Percentiles rank a stretch among this genome's conserved stretches.
These are phyloP conservation scores for Diarsia rubi DNA, from an alignment of 2,888 invertebrate species.

Conservation along the genomic window DNA sequence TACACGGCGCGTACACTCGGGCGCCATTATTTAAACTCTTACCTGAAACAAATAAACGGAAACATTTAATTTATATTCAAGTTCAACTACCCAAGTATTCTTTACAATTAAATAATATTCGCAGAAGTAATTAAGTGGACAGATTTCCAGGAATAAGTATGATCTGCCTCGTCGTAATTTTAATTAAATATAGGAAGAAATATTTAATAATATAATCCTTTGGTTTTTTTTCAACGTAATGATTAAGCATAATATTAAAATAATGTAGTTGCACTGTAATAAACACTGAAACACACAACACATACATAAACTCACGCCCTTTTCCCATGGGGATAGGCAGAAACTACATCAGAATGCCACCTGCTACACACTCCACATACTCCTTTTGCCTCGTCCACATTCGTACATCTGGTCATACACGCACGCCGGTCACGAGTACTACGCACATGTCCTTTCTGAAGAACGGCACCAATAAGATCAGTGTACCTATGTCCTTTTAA, in stretches of 20 bases:
- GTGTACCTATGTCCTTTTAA: too few species aligned
- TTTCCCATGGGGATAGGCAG: too few species aligned
- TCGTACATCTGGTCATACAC: too few species aligned
- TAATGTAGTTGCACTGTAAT: too few species aligned
- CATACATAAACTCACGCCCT: too few species aligned
- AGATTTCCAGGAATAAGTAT: slow-evolving; percentile 10
- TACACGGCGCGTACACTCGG: slow-evolving; percentile 52
- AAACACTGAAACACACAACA: too few species aligned
- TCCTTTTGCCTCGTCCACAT: too few species aligned
- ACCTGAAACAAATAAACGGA: slow-evolving; percentile 76
- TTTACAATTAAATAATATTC: slow-evolving; percentile 2
- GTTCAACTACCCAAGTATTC: slow-evolving; percentile 39
- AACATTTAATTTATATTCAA: slow-evolving; percentile 57
- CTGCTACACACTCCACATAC: too few species aligned
- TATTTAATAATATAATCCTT: background rate
- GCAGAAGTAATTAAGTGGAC: slow-evolving; percentile 4
- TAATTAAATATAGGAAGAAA: background rate
- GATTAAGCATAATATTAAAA: background rate
- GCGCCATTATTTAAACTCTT: slow-evolving; percentile 70
- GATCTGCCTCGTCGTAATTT: background rate
- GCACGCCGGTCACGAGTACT: too few species aligned
- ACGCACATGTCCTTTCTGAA: too few species aligned
- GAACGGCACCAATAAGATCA: too few species aligned
- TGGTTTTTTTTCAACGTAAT: background rate
- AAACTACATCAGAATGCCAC: too few species aligned